Base-by-base conservation (phyloP, 2,797 vertebrate genomes). In the Centropyge bicolor region DNA sequence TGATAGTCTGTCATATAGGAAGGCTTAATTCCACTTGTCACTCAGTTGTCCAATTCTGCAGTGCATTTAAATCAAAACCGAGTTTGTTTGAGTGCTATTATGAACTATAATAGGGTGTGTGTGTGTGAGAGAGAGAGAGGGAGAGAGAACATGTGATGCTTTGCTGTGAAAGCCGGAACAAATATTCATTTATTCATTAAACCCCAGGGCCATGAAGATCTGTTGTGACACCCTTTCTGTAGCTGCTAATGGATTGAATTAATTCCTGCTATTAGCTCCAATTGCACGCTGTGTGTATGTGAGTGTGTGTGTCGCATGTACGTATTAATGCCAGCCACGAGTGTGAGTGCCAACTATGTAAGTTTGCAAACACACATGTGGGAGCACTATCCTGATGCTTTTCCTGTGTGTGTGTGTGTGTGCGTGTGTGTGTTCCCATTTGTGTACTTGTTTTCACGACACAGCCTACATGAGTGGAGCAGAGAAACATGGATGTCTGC, bases 171-270 rank as follows among this genome's bases (percentile, higher is more conserved):
- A 92, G 88, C 90, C 55, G 77, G 67, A 93, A 93, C 93, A 95
- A 95, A 95, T 95, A 95, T 95, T 95, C 89, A 96, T 95, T 95
- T 95, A 95, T 95, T 95, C 95, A 95, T 96, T 95, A 95, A 95
- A 95, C 89, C 89, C 78, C 71, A 81, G 73, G 81, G 84, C 87
- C 84, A 79, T 86, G 89, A 90, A 91, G 89, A 93, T 94, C 71
- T 92, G 91, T 92, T 92, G 84, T 90, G 93, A 94, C 94, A 94
- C 83, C 83, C 85, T 84, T 88, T 93, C 89, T 87, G 88, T 92
- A 86, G 82, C 88, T 85, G 82, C 91, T 94, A 95, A 95, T 94
- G 91, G 91, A 91, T 90, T 90, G 86, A 95, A 95, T 95, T 93
- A 94, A 94, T 94, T 93, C 80, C 75, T 77, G 86, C 92, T 90